These are phyloP conservation scores for Indicator maculatus DNA, from an alignment of 2,113 vertebrate species.

Conservation along the genomic window DNA sequence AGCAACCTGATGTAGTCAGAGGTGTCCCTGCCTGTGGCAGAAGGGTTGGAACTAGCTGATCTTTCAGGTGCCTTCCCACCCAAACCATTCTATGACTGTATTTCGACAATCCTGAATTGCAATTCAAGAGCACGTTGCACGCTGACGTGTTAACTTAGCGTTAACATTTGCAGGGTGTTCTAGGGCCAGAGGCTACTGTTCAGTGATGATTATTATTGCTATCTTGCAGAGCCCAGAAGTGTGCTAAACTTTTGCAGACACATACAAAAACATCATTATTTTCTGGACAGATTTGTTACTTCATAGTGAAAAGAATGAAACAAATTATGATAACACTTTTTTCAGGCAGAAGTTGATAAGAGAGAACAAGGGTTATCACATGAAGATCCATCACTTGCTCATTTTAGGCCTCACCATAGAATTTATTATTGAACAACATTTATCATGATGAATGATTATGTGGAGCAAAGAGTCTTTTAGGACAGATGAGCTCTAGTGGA, in stretches of 20 bases:
- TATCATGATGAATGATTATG: background rate
- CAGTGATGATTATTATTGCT: background rate
- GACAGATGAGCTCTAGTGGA: background rate
- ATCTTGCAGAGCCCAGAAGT: background rate
- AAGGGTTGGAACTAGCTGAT: no score
- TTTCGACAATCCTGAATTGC: background rate
- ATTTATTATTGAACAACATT: background rate
- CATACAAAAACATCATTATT: background rate
- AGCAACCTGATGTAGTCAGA: no score
- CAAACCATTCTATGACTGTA: background rate
- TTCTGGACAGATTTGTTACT: background rate
- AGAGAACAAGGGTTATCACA: background rate
- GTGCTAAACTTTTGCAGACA: background rate
- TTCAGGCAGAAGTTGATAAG: background rate
- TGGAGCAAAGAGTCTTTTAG: background rate
- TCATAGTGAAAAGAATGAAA: background rate
- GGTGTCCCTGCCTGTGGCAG: no score
- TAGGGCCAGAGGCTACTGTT: background rate
- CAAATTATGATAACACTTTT: background rate
- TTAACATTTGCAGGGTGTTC: background rate
- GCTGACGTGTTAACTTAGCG: background rate
- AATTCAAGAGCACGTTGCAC: background rate
- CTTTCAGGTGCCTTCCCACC: no score
- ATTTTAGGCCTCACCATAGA: background rate
- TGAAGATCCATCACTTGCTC: background rate